Conservation (phyloP, 2,113 vertebrate genomes). For the Burhinus bistriatus region DNA sequence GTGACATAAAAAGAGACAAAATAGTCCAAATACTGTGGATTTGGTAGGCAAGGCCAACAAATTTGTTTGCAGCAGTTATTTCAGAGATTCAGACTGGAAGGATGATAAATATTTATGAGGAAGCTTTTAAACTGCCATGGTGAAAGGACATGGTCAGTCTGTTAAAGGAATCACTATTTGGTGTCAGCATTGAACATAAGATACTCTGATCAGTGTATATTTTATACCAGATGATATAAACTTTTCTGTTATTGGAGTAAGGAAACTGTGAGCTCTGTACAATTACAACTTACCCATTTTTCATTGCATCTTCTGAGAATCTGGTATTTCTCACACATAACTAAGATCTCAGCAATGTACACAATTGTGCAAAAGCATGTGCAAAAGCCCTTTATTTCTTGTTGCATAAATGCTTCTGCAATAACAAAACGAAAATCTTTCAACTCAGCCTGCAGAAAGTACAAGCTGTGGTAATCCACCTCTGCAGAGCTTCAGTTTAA, state of each 20-base stretch:
- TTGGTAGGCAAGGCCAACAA: background rate
- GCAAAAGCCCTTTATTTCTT: background rate
- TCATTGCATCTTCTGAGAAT: background rate
- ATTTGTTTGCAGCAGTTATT: background rate
- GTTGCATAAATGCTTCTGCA: background rate
- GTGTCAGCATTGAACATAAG: background rate
- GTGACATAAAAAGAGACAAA: background rate
- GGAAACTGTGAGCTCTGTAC: background rate
- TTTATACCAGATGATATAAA: background rate
- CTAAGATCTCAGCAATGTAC: background rate
- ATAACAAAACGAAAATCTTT: background rate
- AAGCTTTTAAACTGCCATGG: background rate
- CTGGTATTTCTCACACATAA: background rate
- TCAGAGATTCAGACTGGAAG: background rate
- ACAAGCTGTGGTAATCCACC: background rate
- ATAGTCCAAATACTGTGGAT: background rate
- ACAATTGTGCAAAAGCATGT: background rate
- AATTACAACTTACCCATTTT: background rate
- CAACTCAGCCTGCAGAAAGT: background rate
- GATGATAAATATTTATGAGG: constrained; percentile 1
- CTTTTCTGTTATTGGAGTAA: background rate
- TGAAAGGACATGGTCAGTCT: background rate
- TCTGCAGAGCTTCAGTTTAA: background rate
- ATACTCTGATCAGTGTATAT: background rate
- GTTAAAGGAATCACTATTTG: background rate